Evolutionary conservation across 2,888 invertebrate species (phyloP).

Genomic region (Trissolcus japonicus): DNA sequence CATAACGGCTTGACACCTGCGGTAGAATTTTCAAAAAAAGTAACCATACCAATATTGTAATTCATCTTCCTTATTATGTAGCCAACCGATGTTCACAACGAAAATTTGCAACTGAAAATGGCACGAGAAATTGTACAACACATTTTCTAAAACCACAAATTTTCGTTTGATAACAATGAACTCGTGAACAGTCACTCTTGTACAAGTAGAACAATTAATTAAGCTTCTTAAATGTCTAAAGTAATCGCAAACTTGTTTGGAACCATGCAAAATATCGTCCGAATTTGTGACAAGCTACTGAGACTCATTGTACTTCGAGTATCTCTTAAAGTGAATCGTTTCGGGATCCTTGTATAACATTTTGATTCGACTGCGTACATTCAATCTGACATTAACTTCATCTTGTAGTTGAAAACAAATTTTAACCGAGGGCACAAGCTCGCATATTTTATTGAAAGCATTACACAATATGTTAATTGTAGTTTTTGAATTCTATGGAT

Average conservation of each 20-base stretch:
- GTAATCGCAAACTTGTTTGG: conserved; percentile 42
- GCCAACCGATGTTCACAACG: neutral
- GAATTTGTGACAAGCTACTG: conserved; percentile 17
- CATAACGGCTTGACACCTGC: conserved; percentile 33
- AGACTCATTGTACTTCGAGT: conserved; percentile 24
- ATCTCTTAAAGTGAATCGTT: conserved; percentile 19
- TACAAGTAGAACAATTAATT: conserved; percentile 23
- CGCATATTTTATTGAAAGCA: conserved; percentile 25
- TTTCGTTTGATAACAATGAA: neutral
- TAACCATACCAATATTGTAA: conserved; percentile 14
- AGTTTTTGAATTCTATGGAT: conserved; percentile 3
- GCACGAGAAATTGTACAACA: no score
- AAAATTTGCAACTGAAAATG: no score
- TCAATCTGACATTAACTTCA: conserved; percentile 18
- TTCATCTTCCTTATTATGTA: conserved; percentile 26
- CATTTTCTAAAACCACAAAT: no score
- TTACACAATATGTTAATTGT: conserved; percentile 3
- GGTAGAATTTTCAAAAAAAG: conserved; percentile 42
- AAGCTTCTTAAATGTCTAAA: conserved; percentile 42
- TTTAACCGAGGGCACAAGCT: conserved; percentile 11
- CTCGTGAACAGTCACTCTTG: no score
- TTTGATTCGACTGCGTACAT: conserved; percentile 13
- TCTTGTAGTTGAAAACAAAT: conserved; percentile 18
- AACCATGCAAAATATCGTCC: conserved; percentile 32
- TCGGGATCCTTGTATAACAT: conserved; percentile 11